These are phyloP conservation scores for Cephus sareptanus DNA, from an alignment of 2,888 invertebrate genomes.

Conservation along the genomic window DNA sequence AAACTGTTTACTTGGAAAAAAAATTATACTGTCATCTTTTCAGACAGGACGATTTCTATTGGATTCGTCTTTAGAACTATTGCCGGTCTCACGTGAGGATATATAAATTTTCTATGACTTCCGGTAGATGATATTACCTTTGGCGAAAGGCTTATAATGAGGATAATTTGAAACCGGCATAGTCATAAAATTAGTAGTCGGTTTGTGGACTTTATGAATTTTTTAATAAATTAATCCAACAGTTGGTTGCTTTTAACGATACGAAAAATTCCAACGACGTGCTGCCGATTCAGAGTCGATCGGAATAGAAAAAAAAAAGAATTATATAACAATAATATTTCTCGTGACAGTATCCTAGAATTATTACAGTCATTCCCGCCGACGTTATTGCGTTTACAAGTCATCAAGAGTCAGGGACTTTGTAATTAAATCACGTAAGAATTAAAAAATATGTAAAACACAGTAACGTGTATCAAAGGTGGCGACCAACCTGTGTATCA, in stretches of 20 bases:
- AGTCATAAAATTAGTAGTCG: background rate
- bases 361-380: background rate
- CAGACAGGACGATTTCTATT: background rate
- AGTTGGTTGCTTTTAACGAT: background rate
- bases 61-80: background rate
- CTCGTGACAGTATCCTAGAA: background rate
- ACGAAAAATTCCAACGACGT: too few relatives aligned
- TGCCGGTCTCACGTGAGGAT: background rate
- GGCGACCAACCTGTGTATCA: background rate
- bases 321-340: background rate
- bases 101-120: background rate
- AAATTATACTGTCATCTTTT: background rate
- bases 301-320: background rate
- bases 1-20: background rate
- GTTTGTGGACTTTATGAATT: background rate
- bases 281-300: background rate
- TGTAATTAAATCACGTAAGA: background rate
- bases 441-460: background rate
- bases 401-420: background rate
- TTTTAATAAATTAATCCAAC: background rate
- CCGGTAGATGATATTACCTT: background rate
- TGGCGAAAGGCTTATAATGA: background rate
- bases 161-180: background rate
- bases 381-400: background rate
- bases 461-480: background rate